Base-by-base conservation (phyloP, 2,797 vertebrate species). In the Channa striata region DNA sequence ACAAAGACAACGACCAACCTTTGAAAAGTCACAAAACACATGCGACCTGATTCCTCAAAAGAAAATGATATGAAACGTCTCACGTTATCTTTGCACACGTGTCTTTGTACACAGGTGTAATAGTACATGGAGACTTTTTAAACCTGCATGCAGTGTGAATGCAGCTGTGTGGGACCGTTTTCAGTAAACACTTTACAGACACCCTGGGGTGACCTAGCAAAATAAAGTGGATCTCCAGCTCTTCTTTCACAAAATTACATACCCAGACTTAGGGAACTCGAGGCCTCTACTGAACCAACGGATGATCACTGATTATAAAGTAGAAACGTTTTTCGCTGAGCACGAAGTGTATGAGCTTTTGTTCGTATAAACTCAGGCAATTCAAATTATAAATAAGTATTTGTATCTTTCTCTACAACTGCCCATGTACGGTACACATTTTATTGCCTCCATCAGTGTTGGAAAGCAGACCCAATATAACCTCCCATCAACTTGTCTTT, bases 161-260 rank as follows among this genome's bases (percentile, higher is more conserved):
- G 47, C 74, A 87, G 81, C 68, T 80, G 76, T 68, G 68, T 40
- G 51, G 68, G 63, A 65, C 23, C 6, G 44, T 33, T 67, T 59
- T 59, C 53, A 78, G 72, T 66, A 78, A 81, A 78, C 64, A 74
- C 65, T 81, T 58, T 10, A 48, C 21, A 0, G 4, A 65, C 66
- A 46, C 59, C 77, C 71, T 37, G 54, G n/a, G 52, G 54, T 67
- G 76, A 69, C 73, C 63, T 51, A 44, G 40, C 54, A 44, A 53
- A 33, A 61, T 67, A 51, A 57, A 84, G 64, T 74, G 68, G 59
- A 68, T 60, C 68, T 83, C 77, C 86, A 78, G 82, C 70, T 79
- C 30, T 62, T 72, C 25, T 67, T 36, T 57, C 40, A 57, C 37
- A 50, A 76, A 73, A 67, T 68, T 17, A 67, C 17, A 69, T 1